phyloP scores from a whole-genome alignment of 2,797 vertebrate genomes.

The Muscicapa striata region DNA sequence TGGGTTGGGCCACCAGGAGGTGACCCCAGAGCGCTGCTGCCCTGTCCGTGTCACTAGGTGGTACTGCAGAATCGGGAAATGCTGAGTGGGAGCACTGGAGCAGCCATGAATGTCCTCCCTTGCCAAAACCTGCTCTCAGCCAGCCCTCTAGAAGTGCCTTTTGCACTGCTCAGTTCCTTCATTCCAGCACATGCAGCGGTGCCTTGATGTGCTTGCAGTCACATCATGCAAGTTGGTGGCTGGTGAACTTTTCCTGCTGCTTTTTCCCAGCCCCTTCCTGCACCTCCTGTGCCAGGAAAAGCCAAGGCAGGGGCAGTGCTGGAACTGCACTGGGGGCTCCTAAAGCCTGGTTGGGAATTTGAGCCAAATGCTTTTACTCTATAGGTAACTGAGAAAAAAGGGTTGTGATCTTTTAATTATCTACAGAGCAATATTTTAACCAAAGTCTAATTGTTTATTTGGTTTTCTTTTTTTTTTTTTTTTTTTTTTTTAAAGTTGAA shows the following conservation, averaged over 20 bases:
- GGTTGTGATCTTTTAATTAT: not conserved
- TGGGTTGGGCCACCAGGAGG: not conserved
- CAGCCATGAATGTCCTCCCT: fast-evolving
- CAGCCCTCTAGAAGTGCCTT: not conserved
- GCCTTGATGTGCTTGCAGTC: not conserved
- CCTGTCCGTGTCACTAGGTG: constrained; percentile 33
- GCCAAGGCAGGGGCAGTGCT: not conserved
- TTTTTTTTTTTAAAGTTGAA: no score
- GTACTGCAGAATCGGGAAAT: constrained; percentile 14
- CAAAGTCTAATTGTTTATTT: not conserved
- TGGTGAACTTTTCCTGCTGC: not conserved
- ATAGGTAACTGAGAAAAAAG: not conserved
- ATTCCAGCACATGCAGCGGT: fast-evolving
- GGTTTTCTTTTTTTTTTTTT: no score
- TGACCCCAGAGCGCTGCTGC: not conserved
- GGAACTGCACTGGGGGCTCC: not conserved
- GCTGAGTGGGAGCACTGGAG: not conserved
- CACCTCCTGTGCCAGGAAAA: not conserved
- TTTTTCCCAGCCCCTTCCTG: not conserved
- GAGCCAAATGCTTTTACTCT: not conserved
- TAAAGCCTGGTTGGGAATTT: not conserved
- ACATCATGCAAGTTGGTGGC: fast-evolving
- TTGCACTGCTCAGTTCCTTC: not conserved
- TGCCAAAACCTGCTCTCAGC: not conserved
- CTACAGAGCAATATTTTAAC: not conserved